These are phyloP conservation scores for Strix aluco DNA, from an alignment of 2,113 vertebrate species.

Conservation along the genomic window DNA sequence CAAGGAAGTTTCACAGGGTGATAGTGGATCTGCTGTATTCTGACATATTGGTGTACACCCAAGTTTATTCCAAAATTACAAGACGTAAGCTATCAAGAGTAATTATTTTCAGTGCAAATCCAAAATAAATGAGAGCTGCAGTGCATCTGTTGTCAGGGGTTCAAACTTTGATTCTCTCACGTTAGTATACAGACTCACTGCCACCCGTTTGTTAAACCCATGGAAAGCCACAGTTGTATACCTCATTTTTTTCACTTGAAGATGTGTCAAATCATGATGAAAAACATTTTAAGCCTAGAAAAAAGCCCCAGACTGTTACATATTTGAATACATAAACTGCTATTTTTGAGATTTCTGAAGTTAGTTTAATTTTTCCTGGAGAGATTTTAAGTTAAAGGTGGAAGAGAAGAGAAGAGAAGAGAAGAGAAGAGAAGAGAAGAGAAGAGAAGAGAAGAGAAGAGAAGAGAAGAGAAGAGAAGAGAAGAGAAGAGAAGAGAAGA, in stretches of 20 bases:
- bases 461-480: too few relatives aligned
- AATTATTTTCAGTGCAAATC: background rate
- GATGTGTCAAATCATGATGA: background rate
- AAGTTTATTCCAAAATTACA: background rate
- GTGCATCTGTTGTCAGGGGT: background rate
- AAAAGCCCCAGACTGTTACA: background rate
- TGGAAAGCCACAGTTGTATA: background rate
- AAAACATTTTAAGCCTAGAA: background rate
- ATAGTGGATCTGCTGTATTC: background rate
- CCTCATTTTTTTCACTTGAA: background rate
- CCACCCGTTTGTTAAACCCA: background rate
- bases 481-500: too few relatives aligned
- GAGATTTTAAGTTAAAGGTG: slow-evolving; percentile 27
- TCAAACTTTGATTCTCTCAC: background rate
- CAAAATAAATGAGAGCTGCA: background rate
- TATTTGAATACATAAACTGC: slow-evolving; percentile 16
- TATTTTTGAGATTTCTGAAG: slow-evolving; percentile 10
- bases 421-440: too few relatives aligned
- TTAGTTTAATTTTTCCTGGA: background rate
- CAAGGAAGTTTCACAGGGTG: background rate
- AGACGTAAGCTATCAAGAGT: background rate
- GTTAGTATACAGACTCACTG: background rate
- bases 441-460: too few relatives aligned
- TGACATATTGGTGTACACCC: background rate
- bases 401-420: background rate